Conservation (phyloP, 2,797 vertebrate genomes). For the Morus bassanus region DNA sequence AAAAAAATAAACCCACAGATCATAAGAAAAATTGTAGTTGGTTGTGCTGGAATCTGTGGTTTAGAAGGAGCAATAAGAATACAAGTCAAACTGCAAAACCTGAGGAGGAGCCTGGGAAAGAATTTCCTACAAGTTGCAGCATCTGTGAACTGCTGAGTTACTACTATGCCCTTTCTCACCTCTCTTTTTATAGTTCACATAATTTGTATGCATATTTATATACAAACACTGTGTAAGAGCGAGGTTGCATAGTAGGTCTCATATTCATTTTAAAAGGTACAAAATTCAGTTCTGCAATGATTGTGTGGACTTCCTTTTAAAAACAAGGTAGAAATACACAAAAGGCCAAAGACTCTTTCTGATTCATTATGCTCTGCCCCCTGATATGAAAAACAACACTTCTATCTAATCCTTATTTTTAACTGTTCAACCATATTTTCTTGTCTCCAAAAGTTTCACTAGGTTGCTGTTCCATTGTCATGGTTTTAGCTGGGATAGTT, state of each 20-base stretch:
- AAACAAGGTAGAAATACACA: not conserved
- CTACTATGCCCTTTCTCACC: not conserved
- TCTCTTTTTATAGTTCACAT: not conserved
- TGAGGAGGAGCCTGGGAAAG: not conserved
- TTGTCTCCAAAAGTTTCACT: no score
- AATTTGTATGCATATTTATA: not conserved
- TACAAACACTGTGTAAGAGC: not conserved
- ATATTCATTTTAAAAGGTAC: not conserved
- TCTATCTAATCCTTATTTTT: not conserved
- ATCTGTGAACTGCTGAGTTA: not conserved
- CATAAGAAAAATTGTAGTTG: not conserved
- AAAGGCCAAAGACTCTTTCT: not conserved
- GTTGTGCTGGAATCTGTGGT: not conserved
- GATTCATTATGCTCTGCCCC: not conserved
- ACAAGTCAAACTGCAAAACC: not conserved
- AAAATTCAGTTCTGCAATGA: not conserved
- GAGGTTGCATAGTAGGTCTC: not conserved
- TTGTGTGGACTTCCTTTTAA: not conserved
- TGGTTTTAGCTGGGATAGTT: no score
- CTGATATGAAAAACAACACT: not conserved
- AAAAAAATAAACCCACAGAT: not conserved
- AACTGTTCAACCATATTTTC: no score
- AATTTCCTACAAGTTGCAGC: not conserved
- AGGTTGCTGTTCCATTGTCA: no score
- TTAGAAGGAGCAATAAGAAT: not conserved